Base-by-base conservation (phyloP, 2,888 invertebrate genomes). In the Brenthis hecate region DNA sequence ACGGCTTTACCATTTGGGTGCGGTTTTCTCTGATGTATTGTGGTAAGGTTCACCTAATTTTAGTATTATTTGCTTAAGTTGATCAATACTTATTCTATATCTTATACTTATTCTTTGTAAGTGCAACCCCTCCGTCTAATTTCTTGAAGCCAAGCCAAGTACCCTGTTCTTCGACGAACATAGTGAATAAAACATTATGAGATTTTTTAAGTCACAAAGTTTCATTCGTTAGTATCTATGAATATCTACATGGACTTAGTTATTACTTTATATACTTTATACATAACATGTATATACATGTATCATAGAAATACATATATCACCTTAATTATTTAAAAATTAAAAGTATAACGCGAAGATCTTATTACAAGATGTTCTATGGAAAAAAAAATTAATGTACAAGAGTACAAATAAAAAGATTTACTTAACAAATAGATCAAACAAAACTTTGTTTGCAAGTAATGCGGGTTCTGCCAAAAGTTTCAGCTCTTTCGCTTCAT, bases 91-190 rank as follows among this genome's bases (percentile, higher is more conserved):
- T 36, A 43, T 11, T 43, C 16, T 5, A 53, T 51, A 53, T 23
- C n/a, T n/a, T n/a, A n/a, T n/a, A n/a, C n/a, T n/a, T 23, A 54
- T 54, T 62, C 36, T 11, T 43, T 62, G 19, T 54, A 73, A 75
- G 75, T 76, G 75, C 76, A 72, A 76, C 76, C 76, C 76, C 75
- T 78, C 72, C 66, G 71, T 74, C 78, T 82, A 84, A 86, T 86
- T 86, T 85, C 79, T 87, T 89, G 89, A 88, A 85, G 75, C 79
- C 78, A 66, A 74, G 88, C 89, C 88, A 88, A 81, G 76, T 80
- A 79, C 78, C 78, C 77, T 78, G 75, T 79, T 80, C 76, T 84
- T 83, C 83, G 82, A 82, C 74, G 80, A 81, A 81, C 77, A 78
- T 69, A 71, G 74, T 78, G 86, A 84, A 87, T 83, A 78, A 78